Evolutionary conservation across 2,797 vertebrate genomes (phyloP).

Genomic region (Coilia nasus): DNA sequence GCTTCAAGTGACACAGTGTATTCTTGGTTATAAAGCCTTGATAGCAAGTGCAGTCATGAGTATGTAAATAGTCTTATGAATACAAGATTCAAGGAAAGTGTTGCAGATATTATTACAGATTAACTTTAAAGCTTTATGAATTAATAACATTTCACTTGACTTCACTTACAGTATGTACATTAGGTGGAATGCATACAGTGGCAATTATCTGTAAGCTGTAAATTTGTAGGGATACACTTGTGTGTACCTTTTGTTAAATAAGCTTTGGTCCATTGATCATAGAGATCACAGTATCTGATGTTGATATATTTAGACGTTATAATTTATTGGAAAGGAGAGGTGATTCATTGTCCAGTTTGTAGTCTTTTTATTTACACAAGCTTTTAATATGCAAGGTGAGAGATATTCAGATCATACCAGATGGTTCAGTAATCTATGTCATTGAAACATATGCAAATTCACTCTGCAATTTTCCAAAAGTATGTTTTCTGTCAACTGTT

Average conservation of each 20-base stretch:
- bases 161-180: too few species aligned
- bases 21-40: too few species aligned
- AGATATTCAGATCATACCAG: conserved; percentile 49
- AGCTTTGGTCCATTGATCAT: background rate
- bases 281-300: background rate
- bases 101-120: too few species aligned
- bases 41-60: too few species aligned
- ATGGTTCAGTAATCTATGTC: conserved; percentile 59
- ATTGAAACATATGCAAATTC: conserved; percentile 65
- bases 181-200: background rate
- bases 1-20: too few species aligned
- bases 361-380: conserved; percentile 39
- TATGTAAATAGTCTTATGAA: too few species aligned
- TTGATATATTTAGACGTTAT: conserved; percentile 8
- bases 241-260: too few species aligned
- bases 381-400: conserved; percentile 47
- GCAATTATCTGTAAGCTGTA: background rate
- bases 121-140: too few species aligned
- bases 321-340: background rate
- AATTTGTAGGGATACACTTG: background rate
- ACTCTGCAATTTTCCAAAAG: conserved; percentile 47
- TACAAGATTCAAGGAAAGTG: too few species aligned
- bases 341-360: conserved; percentile 28
- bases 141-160: too few species aligned
- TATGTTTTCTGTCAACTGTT: conserved; percentile 49